A percentile compares a stretch with the other conserved stretches of the same genome.
Conservation (phyloP, 2,797 vertebrate genomes). For the Sebastes alutus region DNA sequence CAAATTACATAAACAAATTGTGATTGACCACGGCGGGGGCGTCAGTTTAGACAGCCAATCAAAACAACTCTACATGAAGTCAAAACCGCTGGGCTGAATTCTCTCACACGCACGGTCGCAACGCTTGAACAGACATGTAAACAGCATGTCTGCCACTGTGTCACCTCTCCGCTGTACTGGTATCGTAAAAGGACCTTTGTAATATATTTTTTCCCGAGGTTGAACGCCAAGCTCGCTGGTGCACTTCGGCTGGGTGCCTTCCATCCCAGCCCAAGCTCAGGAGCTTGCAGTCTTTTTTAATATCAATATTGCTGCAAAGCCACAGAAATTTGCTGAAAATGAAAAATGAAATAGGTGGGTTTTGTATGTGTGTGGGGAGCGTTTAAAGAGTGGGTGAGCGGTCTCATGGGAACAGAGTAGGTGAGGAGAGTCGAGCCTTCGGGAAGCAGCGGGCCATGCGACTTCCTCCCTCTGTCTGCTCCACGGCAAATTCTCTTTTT, state of each 20-base stretch:
- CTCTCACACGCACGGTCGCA: conserved; percentile 10
- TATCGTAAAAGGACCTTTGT: conserved; percentile 46
- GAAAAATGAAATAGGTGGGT: conserved; percentile 65
- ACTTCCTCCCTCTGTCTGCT: conserved; percentile 27
- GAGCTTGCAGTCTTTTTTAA: conserved; percentile 40
- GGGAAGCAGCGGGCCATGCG: conserved; percentile 48
- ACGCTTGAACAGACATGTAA: conserved; percentile 47
- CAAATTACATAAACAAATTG: conserved; percentile 65
- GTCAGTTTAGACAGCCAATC: conserved; percentile 61
- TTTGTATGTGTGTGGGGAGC: conserved; percentile 32
- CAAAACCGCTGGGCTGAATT: conserved; percentile 27
- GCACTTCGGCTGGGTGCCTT: conserved; percentile 37
- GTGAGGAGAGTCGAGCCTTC: conserved; percentile 45
- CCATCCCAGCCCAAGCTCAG: conserved; percentile 26
- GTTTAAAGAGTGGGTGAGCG: conserved; percentile 50
- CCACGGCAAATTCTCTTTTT: conserved; percentile 12
- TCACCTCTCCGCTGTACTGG: conserved; percentile 22
- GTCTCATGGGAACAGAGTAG: conserved; percentile 41
- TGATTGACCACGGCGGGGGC: conserved; percentile 54
- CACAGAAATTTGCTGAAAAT: conserved; percentile 63
- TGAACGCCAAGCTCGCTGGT: conserved; percentile 18
- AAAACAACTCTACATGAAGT: conserved; percentile 59
- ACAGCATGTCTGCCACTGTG: conserved; percentile 28
- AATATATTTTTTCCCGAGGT: not conserved
- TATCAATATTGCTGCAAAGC: conserved; percentile 66